phyloP scores from a whole-genome alignment of 2,797 vertebrate genomes.

The Vultur gryphus region DNA sequence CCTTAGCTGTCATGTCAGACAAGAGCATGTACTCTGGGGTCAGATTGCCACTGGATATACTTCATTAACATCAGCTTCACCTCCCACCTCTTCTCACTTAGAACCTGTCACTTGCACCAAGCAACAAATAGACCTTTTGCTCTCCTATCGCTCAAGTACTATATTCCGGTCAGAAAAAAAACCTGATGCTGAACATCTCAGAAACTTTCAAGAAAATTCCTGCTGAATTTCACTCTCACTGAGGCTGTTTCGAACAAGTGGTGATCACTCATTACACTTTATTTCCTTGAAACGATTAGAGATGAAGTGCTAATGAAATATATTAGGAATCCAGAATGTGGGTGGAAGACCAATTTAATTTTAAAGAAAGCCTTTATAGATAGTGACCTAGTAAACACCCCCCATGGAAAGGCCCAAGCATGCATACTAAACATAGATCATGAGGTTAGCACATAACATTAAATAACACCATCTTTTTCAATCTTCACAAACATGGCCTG shows the following conservation, averaged over 20 bases:
- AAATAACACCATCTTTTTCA: neutral
- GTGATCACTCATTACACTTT: neutral
- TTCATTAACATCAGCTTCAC: constrained; percentile 22
- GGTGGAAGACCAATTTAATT: neutral
- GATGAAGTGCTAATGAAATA: neutral
- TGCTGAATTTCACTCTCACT: neutral
- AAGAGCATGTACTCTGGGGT: neutral
- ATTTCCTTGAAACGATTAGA: neutral
- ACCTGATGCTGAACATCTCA: neutral
- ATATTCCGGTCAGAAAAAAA: neutral
- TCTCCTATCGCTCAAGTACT: constrained; percentile 23
- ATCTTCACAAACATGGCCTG: neutral
- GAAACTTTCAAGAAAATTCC: constrained; percentile 10
- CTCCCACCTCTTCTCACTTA: constrained; percentile 11
- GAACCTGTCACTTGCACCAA: neutral
- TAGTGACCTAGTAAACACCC: neutral
- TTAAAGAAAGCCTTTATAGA: neutral
- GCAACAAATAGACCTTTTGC: constrained; percentile 26
- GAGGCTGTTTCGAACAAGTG: neutral
- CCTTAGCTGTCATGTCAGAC: constrained; percentile 1
- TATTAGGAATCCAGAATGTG: neutral
- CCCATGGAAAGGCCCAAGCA: neutral
- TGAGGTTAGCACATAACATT: neutral
- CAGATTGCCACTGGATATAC: neutral
- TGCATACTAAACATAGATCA: neutral